phyloP scores from a whole-genome alignment of 2,888 invertebrate genomes.

The Coleophora flavipennella region DNA sequence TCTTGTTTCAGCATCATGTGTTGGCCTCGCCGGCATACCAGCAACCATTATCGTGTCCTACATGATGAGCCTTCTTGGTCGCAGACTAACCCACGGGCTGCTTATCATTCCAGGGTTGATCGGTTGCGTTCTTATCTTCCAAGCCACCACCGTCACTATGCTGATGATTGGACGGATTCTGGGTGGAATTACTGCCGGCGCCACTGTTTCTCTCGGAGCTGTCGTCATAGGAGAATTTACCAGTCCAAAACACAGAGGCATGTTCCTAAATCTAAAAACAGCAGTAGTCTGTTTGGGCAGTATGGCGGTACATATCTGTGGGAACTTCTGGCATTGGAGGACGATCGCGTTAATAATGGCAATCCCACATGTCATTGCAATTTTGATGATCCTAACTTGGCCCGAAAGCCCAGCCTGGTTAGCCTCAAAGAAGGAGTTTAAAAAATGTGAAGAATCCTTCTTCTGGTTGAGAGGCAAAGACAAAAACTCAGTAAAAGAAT shows the following conservation, averaged over 20 bases:
- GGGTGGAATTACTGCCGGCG: constrained; percentile 53
- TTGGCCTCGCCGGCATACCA: constrained; percentile 21
- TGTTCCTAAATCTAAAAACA: constrained; percentile 33
- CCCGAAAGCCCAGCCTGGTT: constrained; percentile 77
- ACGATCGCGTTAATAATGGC: constrained; percentile 24
- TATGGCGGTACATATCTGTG: constrained; percentile 25
- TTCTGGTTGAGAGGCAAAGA: constrained; percentile 61
- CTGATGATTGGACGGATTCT: constrained; percentile 28
- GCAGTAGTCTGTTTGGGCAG: constrained; percentile 26
- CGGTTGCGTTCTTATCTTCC: constrained; percentile 58
- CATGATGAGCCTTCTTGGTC: constrained; percentile 35
- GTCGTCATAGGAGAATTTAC: constrained; percentile 39
- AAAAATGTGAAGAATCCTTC: constrained; percentile 60
- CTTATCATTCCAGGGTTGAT: constrained; percentile 47
- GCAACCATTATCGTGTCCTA: constrained; percentile 22
- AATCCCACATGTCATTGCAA: constrained; percentile 18
- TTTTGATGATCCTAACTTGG: constrained; percentile 44
- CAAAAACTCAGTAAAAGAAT: constrained; percentile 21
- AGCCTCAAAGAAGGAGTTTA: constrained; percentile 41
- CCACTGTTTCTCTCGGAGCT: constrained; percentile 41
- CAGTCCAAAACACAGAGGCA: constrained; percentile 32
- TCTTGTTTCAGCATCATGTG: constrained; percentile 22
- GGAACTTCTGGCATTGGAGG: constrained; percentile 27
- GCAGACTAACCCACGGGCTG: constrained; percentile 49
- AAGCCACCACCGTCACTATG: constrained; percentile 31